These are phyloP conservation scores for Netelia virgata DNA, from an alignment of 2,888 invertebrate genomes.

Conservation along the genomic window DNA sequence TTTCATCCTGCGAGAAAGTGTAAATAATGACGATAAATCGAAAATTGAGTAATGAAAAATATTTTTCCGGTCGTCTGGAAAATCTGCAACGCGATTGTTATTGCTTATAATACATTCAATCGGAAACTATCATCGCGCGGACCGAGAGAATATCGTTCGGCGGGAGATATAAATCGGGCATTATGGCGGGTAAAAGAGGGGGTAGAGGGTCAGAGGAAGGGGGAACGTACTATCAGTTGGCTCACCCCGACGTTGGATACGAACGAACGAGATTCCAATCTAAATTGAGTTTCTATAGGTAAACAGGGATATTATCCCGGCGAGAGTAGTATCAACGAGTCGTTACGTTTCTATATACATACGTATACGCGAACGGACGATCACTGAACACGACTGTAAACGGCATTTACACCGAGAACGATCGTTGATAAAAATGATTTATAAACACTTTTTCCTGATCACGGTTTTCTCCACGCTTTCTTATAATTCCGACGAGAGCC, in stretches of 20 bases:
- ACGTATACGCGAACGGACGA: conserved; percentile 4
- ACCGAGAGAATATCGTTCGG: conserved; percentile 50
- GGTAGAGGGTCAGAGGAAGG: conserved; percentile 3
- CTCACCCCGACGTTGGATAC: conserved; percentile 55
- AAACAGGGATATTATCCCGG: conserved; percentile 70
- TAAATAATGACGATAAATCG: too few species aligned
- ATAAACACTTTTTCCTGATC: not conserved
- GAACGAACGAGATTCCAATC: conserved; percentile 67
- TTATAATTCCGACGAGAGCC: not conserved
- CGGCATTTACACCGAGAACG: conserved; percentile 46
- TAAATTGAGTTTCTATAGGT: conserved; percentile 70
- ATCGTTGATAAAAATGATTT: conserved; percentile 30
- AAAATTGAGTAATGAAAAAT: not conserved
- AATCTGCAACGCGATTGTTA: not conserved
- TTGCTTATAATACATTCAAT: conserved; percentile 21
- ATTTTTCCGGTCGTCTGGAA: not conserved
- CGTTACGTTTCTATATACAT: conserved; percentile 49
- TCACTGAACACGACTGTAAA: conserved; percentile 10
- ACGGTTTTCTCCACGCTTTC: not conserved
- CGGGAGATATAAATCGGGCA: conserved; percentile 54
- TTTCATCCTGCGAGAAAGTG: not conserved
- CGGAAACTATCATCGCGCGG: conserved; percentile 61
- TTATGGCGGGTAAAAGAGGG: conserved; percentile 16
- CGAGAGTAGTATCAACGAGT: conserved; percentile 65
- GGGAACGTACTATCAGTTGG: conserved; percentile 51